Base-by-base conservation (phyloP, 2,113 vertebrate species). In the Bufo gargarizans region DNA sequence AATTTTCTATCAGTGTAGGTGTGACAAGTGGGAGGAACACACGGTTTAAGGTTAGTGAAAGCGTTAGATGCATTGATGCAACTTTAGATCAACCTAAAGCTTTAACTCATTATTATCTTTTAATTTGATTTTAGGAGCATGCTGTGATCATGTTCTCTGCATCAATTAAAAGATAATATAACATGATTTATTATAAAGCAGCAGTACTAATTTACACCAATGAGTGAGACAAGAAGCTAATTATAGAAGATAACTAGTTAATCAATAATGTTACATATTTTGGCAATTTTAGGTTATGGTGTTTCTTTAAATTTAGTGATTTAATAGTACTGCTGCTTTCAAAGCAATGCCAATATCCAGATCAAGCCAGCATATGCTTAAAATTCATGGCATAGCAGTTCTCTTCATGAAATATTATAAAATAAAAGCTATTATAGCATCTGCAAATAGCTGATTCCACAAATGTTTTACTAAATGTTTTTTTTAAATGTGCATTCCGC, bases 11-110 rank as follows among this genome's bases (percentile, higher is more conserved):
- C 94, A 90, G 84, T 92, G 94, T 91, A 91, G 90, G 91, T 92
- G 91, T 91, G 90, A 93, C 92, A 92, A 92, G 93, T 93, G 92
- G 93, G 95, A 95, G 94, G 94, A 94, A 96, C 87, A 95, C 47
- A 91, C 92, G 91, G 92, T 95, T 94, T 92, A 94, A 16, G 93
- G 93, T 99, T 99, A 99, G 97, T 96, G 91, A 77, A 96, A 97
- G 97, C 97, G 87, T 89, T 89, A 89, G 87, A 69, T 78, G 87
- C 81, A 84, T 69, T 17, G 85, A 91, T 93, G 91, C 90, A 92
- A 93, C 88, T 92, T 71, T 77, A 92, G 81, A 90, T 63, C 58
- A 90, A 91, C 87, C 90, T 67, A 90, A 85, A 79, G 91, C 74
- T 90, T 90, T 33, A 88, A 86, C 87, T 92, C 93, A 88, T 89